phyloP scores from a whole-genome alignment of 2,888 invertebrate genomes.

The Agriopis leucophaearia region DNA sequence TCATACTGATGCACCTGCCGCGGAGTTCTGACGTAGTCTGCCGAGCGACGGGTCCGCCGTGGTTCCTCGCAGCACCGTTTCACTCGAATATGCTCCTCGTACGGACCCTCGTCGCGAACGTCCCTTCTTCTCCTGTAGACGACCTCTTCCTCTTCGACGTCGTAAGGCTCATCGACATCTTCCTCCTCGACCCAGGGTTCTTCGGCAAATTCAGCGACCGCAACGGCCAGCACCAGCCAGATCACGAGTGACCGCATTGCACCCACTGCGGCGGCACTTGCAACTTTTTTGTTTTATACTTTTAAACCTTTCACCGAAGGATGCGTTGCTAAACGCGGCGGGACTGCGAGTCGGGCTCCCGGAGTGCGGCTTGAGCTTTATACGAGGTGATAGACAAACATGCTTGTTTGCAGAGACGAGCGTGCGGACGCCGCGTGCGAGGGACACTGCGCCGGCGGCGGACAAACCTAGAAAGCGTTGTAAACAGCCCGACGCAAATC shows the following conservation, averaged over 20 bases:
- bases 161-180: constrained; percentile 64
- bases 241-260: constrained; percentile 67
- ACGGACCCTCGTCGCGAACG: constrained; percentile 61
- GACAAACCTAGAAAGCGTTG: constrained; percentile 72
- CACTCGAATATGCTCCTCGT: constrained; percentile 68
- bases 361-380: constrained; percentile 54
- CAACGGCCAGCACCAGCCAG: constrained; percentile 63
- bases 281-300: constrained; percentile 77
- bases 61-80: constrained; percentile 63
- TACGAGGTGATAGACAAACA: constrained; percentile 61
- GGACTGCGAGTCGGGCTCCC: constrained; percentile 42
- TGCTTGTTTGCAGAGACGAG: constrained; percentile 62
- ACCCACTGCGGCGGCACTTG: constrained; percentile 58
- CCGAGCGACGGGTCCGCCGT: constrained; percentile 53
- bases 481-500: constrained; percentile 65
- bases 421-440: constrained; percentile 61
- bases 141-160: constrained; percentile 68
- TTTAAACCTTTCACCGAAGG: constrained; percentile 72
- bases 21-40: constrained; percentile 60
- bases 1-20: constrained; percentile 78
- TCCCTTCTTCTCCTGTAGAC: constrained; percentile 59
- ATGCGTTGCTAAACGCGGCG: constrained; percentile 64
- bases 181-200: constrained; percentile 41
- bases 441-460: constrained; percentile 60
- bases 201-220: constrained; percentile 59